phyloP scores from a whole-genome alignment of 2,888 invertebrate genomes.

The Noctua fimbriata region DNA sequence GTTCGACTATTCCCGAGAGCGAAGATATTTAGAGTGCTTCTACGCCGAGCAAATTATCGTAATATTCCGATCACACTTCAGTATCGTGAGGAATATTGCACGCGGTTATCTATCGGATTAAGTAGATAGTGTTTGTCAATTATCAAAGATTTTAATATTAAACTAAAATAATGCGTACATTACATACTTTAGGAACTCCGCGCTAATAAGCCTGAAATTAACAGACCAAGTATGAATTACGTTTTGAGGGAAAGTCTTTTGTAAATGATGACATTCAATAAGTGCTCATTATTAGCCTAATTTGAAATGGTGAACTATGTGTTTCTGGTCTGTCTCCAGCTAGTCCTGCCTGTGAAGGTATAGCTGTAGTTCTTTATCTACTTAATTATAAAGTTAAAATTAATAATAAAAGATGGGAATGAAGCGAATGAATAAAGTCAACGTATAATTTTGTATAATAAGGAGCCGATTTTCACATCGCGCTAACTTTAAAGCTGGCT shows the following conservation, averaged over 20 bases:
- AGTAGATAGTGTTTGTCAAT: neutral
- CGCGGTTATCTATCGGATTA: neutral
- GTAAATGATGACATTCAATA: neutral
- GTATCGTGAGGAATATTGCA: neutral
- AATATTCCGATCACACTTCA: neutral
- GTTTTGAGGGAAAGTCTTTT: neutral
- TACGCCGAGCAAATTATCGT: constrained; percentile 2
- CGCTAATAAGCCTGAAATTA: neutral
- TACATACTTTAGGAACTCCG: neutral
- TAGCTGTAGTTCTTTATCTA: neutral
- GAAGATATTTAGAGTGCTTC: constrained; percentile 27
- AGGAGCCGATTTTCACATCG: constrained; percentile 33
- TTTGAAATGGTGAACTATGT: too few species aligned
- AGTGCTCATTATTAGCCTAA: neutral
- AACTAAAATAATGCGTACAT: neutral
- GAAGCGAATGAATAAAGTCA: constrained; percentile 35
- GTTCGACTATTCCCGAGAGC: constrained; percentile 32
- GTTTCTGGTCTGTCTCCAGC: neutral
- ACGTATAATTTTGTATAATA: constrained; percentile 48
- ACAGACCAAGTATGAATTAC: neutral
- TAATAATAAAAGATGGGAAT: constrained; percentile 21
- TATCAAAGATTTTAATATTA: neutral
- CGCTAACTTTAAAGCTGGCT: constrained; percentile 43
- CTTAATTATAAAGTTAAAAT: constrained; percentile 21
- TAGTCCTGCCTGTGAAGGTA: neutral